A percentile compares a stretch with the other conserved stretches of the same genome.
These are phyloP conservation scores for Luperina nickerlii DNA, from an alignment of 2,888 invertebrate species.

Conservation along the genomic window DNA sequence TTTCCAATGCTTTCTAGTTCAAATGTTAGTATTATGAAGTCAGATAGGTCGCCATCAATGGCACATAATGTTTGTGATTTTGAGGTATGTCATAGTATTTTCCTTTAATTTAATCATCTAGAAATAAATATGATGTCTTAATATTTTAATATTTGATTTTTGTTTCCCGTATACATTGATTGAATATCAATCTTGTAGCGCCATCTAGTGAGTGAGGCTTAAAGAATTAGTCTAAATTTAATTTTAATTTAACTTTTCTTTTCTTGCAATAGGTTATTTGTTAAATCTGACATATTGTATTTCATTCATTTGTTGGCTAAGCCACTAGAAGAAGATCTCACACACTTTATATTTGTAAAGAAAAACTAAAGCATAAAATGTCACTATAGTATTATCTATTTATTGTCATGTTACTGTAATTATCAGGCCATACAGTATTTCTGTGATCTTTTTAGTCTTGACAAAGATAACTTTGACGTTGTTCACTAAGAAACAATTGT, in stretches of 20 bases:
- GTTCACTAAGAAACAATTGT: conserved; percentile 56
- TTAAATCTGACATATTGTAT: conserved; percentile 13
- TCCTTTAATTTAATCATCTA: conserved; percentile 53
- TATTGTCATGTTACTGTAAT: conserved; percentile 53
- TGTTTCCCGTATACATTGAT: conserved; percentile 37
- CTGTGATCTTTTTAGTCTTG: conserved; percentile 74
- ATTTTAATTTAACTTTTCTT: background rate
- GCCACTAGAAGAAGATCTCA: conserved; percentile 60
- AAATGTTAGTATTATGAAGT: conserved; percentile 74
- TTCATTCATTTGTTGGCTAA: conserved; percentile 30
- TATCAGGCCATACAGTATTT: conserved; percentile 70
- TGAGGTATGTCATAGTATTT: conserved; percentile 61
- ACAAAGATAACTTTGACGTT: conserved; percentile 56
- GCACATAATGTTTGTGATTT: conserved; percentile 74
- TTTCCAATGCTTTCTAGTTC: conserved; percentile 85
- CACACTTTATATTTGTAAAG: conserved; percentile 40
- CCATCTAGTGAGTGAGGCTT: conserved; percentile 63
- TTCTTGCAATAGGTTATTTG: conserved; percentile 1
- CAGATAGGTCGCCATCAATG: conserved; percentile 63
- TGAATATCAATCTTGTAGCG: conserved; percentile 46
- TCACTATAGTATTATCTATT: conserved; percentile 50
- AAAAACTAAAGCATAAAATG: conserved; percentile 38
- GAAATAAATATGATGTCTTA: conserved; percentile 44
- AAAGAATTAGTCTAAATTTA: conserved; percentile 34
- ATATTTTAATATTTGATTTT: conserved; percentile 43